Percentiles rank a stretch among this genome's conserved stretches.
Evolutionary conservation across 2,113 vertebrate genomes (phyloP).

Genomic region (Alouatta palliata): DNA sequence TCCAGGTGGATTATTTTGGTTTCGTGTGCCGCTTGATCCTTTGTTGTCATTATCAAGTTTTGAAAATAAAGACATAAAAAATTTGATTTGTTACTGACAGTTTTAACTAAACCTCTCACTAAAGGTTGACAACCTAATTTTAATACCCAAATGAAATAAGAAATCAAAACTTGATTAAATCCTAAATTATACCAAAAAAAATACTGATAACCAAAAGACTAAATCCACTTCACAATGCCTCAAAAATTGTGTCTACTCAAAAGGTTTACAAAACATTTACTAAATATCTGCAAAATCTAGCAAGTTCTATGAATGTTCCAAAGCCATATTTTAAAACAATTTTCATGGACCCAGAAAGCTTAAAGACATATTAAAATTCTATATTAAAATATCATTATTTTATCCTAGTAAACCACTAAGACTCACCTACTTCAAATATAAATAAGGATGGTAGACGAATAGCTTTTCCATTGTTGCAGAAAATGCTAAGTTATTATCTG

Average conservation of each 20-base stretch:
- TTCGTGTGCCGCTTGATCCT: background rate
- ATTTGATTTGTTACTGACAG: background rate
- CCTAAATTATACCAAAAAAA: background rate
- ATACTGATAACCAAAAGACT: background rate
- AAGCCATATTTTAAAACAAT: background rate
- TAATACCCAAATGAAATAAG: background rate
- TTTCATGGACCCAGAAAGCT: background rate
- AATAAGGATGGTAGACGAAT: background rate
- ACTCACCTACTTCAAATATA: slow-evolving; percentile 43
- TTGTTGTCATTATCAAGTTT: background rate
- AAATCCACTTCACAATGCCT: background rate
- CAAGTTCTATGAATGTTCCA: background rate
- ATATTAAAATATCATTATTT: slow-evolving; percentile 37
- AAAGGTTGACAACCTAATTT: background rate
- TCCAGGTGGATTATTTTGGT: background rate
- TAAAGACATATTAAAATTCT: slow-evolving; percentile 7
- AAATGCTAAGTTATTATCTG: slow-evolving; percentile 46
- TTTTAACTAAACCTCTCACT: background rate
- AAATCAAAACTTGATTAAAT: slow-evolving; percentile 1
- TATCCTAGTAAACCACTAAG: background rate
- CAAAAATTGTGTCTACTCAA: background rate
- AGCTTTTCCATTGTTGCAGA: slow-evolving; percentile 7
- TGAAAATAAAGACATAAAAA: background rate
- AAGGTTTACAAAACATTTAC: slow-evolving; percentile 5
- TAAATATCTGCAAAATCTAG: background rate